phyloP scores from a whole-genome alignment of 2,797 vertebrate genomes.

The Nyctibius grandis region DNA sequence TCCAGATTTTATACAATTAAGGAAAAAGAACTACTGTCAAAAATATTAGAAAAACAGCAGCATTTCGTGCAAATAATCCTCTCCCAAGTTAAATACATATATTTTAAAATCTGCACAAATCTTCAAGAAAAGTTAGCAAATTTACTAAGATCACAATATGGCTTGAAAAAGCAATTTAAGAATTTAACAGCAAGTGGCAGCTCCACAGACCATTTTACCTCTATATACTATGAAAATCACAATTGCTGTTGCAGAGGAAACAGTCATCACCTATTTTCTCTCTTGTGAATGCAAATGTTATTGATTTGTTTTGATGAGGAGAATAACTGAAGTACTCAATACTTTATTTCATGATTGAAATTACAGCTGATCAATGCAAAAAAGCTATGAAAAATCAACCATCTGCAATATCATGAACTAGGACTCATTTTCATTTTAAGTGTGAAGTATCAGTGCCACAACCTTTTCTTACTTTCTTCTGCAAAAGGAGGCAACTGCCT shows the following conservation, averaged over 20 bases:
- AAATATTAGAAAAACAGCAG: not conserved
- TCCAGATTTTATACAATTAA: not conserved
- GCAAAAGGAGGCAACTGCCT: not conserved
- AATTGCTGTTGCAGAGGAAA: not conserved
- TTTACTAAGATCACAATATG: not conserved
- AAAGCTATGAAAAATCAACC: not conserved
- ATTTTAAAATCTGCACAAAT: not conserved
- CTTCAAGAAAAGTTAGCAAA: slow-evolving; percentile 16
- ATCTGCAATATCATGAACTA: not conserved
- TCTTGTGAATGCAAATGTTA: slow-evolving; percentile 29
- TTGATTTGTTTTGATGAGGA: slow-evolving; percentile 43
- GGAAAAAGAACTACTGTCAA: not conserved
- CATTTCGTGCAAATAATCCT: not conserved
- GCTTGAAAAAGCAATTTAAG: slow-evolving; percentile 29
- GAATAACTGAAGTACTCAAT: slow-evolving; percentile 25
- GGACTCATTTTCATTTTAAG: not conserved
- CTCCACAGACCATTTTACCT: not conserved
- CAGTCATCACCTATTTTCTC: not conserved
- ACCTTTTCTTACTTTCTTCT: not conserved
- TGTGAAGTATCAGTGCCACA: not conserved
- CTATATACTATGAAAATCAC: not conserved
- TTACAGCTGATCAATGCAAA: slow-evolving; percentile 4
- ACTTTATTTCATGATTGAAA: slow-evolving; percentile 29
- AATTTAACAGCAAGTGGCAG: not conserved
- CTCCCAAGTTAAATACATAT: not conserved